Evolutionary conservation across 2,888 invertebrate genomes (phyloP).

Genomic region (Drosophila austrosaltans): DNA sequence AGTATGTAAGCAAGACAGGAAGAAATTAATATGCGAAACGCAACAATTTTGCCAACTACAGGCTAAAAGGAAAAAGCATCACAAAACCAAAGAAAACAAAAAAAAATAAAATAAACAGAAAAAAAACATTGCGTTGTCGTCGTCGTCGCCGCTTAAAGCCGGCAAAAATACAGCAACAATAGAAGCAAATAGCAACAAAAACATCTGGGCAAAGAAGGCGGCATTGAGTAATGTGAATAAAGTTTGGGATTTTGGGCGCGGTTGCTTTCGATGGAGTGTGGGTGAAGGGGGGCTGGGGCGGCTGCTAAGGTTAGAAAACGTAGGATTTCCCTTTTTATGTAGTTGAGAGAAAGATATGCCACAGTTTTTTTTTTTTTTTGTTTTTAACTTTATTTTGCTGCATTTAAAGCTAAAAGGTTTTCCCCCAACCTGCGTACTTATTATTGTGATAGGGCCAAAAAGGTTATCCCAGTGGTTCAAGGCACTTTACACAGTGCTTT

Average conservation of each 20-base stretch:
- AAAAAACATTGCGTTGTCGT: slow-evolving; percentile 52
- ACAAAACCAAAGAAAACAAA: slow-evolving; percentile 29
- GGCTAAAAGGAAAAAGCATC: slow-evolving; percentile 25
- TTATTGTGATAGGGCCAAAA: slow-evolving; percentile 16
- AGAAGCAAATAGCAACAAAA: slow-evolving; percentile 46
- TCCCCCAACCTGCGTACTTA: not conserved
- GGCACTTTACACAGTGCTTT: slow-evolving; percentile 1
- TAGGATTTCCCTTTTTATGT: slow-evolving; percentile 19
- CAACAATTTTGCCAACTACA: slow-evolving; percentile 77
- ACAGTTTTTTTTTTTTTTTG: slow-evolving; percentile 4
- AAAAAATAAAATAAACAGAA: slow-evolving; percentile 17
- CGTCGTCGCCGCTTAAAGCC: slow-evolving; percentile 52
- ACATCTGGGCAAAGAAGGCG: slow-evolving; percentile 43
- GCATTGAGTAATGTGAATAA: slow-evolving; percentile 54
- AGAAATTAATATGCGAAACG: slow-evolving; percentile 78
- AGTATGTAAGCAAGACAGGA: slow-evolving; percentile 56
- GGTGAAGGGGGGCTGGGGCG: not conserved
- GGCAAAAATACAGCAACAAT: slow-evolving; percentile 50
- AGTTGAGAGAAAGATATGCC: slow-evolving; percentile 27
- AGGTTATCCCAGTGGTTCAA: not conserved
- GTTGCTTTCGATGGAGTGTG: slow-evolving; percentile 16
- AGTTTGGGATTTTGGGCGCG: slow-evolving; percentile 54
- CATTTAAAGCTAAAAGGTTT: slow-evolving; percentile 14
- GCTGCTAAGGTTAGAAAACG: not conserved
- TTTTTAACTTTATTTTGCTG: not conserved